These are phyloP conservation scores for Atopsyche davidsoni DNA, from an alignment of 1,140 invertebrate species.

Conservation along the genomic window DNA sequence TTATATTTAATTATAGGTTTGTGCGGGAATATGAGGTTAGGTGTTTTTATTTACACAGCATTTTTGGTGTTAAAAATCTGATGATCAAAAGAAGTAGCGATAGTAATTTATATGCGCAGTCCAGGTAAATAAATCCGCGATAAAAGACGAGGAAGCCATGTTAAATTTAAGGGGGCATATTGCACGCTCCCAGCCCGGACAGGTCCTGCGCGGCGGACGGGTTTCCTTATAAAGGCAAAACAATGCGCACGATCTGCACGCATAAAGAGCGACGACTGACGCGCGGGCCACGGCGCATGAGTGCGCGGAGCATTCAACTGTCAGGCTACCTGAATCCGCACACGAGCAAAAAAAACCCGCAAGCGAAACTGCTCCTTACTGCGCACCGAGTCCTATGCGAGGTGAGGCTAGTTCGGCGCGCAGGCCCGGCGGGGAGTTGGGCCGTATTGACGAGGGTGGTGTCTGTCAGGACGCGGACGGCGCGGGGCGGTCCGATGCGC, in stretches of 20 bases:
- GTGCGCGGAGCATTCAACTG: constrained; percentile 43
- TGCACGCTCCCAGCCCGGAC: constrained; percentile 1
- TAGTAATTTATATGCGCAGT: too few relatives aligned
- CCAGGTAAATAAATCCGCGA: too few relatives aligned
- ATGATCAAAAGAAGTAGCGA: too few relatives aligned
- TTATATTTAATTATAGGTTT: too few relatives aligned
- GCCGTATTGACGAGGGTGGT: constrained; percentile 31
- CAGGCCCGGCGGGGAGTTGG: constrained; percentile 1
- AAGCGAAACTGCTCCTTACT: too few relatives aligned
- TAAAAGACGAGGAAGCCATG: constrained; percentile 1
- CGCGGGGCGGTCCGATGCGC: constrained; percentile 2
- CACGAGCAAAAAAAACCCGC: too few relatives aligned
- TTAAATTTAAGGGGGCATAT: constrained; percentile 17
- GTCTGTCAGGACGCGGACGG: constrained; percentile 31
- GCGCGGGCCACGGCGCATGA: constrained; percentile 30
- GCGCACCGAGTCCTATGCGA: constrained; percentile 24
- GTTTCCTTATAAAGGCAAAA: constrained; percentile 30
- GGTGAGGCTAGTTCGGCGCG: neutral
- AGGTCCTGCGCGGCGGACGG: neutral
- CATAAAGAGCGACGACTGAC: constrained; percentile 34
- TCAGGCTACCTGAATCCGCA: too few relatives aligned
- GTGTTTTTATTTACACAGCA: too few relatives aligned
- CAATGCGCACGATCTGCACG: constrained; percentile 36
- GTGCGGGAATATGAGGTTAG: too few relatives aligned
- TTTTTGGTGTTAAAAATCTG: too few relatives aligned